Evolutionary conservation across 2,113 vertebrate species (phyloP), one percentile per base, ranked within the genome.

Genomic region (Willisornis vidua): DNA sequence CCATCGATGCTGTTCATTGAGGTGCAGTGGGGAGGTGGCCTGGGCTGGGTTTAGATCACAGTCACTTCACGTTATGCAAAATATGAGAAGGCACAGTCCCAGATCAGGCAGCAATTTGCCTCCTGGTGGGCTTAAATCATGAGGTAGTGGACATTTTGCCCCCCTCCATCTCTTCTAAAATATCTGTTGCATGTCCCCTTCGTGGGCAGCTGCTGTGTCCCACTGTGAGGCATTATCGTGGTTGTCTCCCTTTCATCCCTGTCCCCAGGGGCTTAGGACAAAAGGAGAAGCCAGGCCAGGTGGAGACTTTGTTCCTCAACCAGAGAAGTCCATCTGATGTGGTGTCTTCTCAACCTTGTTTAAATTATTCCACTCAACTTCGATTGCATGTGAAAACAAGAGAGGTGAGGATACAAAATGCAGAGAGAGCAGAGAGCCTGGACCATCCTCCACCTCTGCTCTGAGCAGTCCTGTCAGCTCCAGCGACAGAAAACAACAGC

Each of bases 11-110:
- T 28, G 51, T 52, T 93, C 10, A 1, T 26, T 26, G 70, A 0
- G 0, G 6, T 82, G 71, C 1, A 2, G 61, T 0, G 0, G 39
- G 51, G 73, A 67, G 51, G 41, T 62, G 74, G 59, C 82, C 74
- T 79, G 59, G 37, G 87, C 85, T 83, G 83, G 46, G 41, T 76
- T 73, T 81, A 45, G n/a, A 62, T 89, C 4, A 0, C 33, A 31
- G 45, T 65, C 49, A 9, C 77, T 70, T 90, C 33, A 19, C 5
- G n/a, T 80, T 79, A 25, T 17, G 43, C 23, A 62, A 80, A 82
- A 76, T 41, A 10, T 52, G 37, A 80, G 72, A 88, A 80, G 37
- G 24, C 39, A 1, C 11, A 55, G 46, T 74, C 35, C 9, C 52
- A 74, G 39, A 39, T 67, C 55, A 88, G 43, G 48, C 57, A 84